Conservation (phyloP, 2,888 invertebrate species). For the Perithous albicinctus region DNA sequence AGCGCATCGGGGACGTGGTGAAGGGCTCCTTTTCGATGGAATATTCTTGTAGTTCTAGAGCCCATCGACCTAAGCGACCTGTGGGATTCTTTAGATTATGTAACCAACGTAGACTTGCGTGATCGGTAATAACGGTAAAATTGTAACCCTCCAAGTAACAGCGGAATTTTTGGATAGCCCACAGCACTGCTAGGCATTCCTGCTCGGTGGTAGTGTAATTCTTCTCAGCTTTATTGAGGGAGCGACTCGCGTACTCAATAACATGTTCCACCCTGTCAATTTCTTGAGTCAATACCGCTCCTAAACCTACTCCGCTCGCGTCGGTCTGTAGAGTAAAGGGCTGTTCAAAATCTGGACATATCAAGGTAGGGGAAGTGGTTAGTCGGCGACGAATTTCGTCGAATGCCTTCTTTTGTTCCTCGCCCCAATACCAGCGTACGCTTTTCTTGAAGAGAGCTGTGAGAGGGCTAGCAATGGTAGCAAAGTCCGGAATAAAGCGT, state of each 20-base stretch:
- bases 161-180: constrained; percentile 67
- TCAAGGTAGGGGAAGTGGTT: constrained; percentile 54
- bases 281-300: constrained; percentile 36
- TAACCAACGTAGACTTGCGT: constrained; percentile 69
- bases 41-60: constrained; percentile 66
- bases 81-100: no score
- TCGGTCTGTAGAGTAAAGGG: constrained; percentile 62
- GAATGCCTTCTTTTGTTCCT: constrained; percentile 45
- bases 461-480: not conserved
- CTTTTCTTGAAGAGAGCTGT: constrained; percentile 28
- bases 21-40: constrained; percentile 60
- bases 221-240: constrained; percentile 1
- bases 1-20: constrained; percentile 62
- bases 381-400: constrained; percentile 29
- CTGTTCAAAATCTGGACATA: constrained; percentile 62
- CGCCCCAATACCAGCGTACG: constrained; percentile 39
- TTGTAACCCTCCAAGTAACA: constrained; percentile 61
- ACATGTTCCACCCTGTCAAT: no score
- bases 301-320: constrained; percentile 60
- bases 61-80: constrained; percentile 15
- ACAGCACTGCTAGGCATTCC: no score
- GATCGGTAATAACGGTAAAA: constrained; percentile 72
- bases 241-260: not conserved
- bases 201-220: constrained; percentile 37
- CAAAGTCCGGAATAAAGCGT: not conserved